Evolutionary conservation across 2,797 vertebrate species (phyloP), one percentile per base, ranked within the genome.

Genomic region (Perodicticus potto): DNA sequence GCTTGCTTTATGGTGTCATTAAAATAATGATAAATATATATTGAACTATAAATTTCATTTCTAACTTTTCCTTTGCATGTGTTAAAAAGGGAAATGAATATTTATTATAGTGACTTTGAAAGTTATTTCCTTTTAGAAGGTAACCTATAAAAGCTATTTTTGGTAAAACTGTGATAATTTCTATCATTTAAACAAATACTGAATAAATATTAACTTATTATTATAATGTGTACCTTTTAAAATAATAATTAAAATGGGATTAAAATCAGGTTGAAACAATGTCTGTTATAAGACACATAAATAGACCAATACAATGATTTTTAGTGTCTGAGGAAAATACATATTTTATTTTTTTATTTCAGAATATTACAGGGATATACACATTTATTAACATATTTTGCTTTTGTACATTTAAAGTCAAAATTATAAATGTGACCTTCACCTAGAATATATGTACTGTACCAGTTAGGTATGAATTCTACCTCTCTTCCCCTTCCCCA

Each of bases 121-220:
- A 97, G 70, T 63, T 81, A 3, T 9, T 95, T 82, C 86, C 34
- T 97, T 63, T 93, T 95, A 92, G 90, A 84, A 93, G 16, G 29
- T 16, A 53, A 97, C 77, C 25, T 78, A 29, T 89, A 93, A 78
- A 4, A 88, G 86, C 25, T 43, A 14, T 25, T 0, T 55, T 78
- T 95, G 97, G 65, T 93, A 85, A 91, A 34, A 97, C 53, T 93
- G 2, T 0, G 0, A 0, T 76, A 22, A 91, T 43, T 40, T 73
- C 7, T 61, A 80, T 45, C 80, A 19, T 97, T 97, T 82, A 97
- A 97, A 86, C 67, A 73, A 97, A 96, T 69, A 16, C 12, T 67
- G 59, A 80, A 96, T 96, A 95, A 97, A 96, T 94, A 97, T 97
- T 98, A 96, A 97, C 43, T 45, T 17, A 32, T 63, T 17, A 32